A percentile compares a stretch with the other conserved stretches of the same genome.
Conservation (phyloP, 2,113 vertebrate genomes). For the Cacatua alba region DNA sequence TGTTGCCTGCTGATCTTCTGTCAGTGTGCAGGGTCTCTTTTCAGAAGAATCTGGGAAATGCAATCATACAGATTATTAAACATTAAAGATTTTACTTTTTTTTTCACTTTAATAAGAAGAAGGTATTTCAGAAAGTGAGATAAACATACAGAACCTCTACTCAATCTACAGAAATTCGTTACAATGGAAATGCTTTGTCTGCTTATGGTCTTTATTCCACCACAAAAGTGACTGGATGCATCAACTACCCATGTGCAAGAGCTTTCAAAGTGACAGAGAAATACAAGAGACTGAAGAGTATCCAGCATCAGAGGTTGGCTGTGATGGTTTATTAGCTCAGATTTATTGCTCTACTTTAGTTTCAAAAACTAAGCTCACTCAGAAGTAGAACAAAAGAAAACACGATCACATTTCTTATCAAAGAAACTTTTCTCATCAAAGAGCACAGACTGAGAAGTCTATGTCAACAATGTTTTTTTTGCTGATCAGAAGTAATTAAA, state of each 20-base stretch:
- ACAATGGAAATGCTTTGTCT: neutral
- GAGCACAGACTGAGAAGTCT: neutral
- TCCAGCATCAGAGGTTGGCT: neutral
- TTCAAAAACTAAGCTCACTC: neutral
- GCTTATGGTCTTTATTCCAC: neutral
- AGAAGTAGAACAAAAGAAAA: neutral
- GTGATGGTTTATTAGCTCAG: neutral
- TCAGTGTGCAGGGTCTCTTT: conserved; percentile 78
- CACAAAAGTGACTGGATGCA: neutral
- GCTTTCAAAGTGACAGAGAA: neutral
- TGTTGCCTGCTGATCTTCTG: conserved; percentile 84
- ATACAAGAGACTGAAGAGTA: neutral
- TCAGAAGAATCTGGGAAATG: conserved; percentile 77
- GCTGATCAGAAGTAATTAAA: neutral
- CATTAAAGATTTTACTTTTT: neutral
- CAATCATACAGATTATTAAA: neutral
- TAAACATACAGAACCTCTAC: neutral
- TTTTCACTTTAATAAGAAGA: neutral
- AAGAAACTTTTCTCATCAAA: neutral
- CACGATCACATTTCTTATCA: neutral
- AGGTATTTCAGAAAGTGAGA: neutral
- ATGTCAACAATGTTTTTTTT: neutral
- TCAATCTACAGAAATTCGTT: neutral
- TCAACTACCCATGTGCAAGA: neutral
- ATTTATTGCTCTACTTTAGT: neutral